phyloP scores from a whole-genome alignment of 2,888 invertebrate species.

The Punctoribates punctum region DNA sequence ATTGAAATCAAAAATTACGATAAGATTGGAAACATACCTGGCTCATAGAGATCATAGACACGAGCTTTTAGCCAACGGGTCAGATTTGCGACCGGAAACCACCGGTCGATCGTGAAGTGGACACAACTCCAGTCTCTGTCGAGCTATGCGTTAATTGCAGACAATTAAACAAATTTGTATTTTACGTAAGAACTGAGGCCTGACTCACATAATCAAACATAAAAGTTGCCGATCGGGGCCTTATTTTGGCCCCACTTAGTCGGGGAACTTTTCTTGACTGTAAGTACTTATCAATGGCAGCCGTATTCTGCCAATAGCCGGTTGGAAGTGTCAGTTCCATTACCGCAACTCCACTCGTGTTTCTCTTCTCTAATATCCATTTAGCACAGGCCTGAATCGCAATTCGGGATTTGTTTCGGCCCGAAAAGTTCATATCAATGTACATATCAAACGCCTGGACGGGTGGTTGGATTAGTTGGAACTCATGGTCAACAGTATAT shows the following conservation, averaged over 20 bases:
- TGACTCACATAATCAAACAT: conserved; percentile 47
- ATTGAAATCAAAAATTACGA: neutral
- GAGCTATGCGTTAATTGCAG: conserved; percentile 60
- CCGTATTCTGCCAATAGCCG: conserved; percentile 57
- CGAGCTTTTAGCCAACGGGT: conserved; percentile 82
- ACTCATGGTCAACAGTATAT: conserved; percentile 55
- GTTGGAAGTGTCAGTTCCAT: conserved; percentile 56
- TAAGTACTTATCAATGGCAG: conserved; percentile 55
- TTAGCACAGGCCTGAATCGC: conserved; percentile 54
- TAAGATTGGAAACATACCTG: conserved; percentile 62
- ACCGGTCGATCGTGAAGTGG: conserved; percentile 85
- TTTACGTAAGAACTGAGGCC: neutral
- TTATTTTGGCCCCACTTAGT: conserved; percentile 51
- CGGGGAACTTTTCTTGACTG: conserved; percentile 51
- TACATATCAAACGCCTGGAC: conserved; percentile 56
- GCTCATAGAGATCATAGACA: conserved; percentile 93
- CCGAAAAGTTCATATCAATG: conserved; percentile 54
- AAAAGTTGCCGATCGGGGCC: conserved; percentile 47
- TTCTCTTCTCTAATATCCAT: conserved; percentile 53
- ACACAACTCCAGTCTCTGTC: conserved; percentile 76
- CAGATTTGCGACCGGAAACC: conserved; percentile 96
- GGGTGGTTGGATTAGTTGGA: conserved; percentile 52
- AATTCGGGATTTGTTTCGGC: conserved; percentile 55
- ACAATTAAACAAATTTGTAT: too few relatives aligned
- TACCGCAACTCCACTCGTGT: conserved; percentile 54